Conservation (phyloP, 2,113 vertebrate species). For the Catharus bicknelli region DNA sequence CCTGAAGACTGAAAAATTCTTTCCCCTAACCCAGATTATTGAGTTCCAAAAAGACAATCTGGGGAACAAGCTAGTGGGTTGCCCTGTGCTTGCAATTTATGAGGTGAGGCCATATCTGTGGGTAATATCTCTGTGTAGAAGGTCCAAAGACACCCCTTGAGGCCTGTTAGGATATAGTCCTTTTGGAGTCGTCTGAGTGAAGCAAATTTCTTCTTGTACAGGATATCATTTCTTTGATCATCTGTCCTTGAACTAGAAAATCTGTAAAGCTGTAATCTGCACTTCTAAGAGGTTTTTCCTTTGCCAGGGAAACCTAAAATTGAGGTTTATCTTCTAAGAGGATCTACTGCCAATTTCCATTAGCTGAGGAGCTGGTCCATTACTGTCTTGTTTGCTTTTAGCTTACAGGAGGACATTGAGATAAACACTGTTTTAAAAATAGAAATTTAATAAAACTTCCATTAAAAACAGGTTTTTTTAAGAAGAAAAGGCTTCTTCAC, state of each 20-base stretch:
- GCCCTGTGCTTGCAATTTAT: fast-evolving
- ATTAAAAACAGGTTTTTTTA: neutral
- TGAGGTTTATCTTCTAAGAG: neutral
- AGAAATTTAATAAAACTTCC: neutral
- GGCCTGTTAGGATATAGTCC: neutral
- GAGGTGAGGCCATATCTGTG: neutral
- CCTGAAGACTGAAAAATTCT: neutral
- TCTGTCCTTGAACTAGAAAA: neutral
- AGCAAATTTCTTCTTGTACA: neutral
- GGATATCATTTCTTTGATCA: neutral
- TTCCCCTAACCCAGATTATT: neutral
- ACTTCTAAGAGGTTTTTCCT: neutral
- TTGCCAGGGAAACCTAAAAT: neutral
- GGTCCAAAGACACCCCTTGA: neutral
- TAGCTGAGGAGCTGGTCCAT: neutral
- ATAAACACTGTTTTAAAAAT: neutral
- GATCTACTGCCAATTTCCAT: neutral
- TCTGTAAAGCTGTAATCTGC: neutral
- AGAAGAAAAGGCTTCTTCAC: neutral
- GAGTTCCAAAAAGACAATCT: neutral
- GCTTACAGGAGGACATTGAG: neutral
- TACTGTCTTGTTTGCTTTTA: neutral
- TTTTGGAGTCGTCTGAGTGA: neutral
- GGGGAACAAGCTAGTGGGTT: neutral
- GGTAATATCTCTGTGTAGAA: neutral